Conservation (phyloP, 2,888 invertebrate species). For the Lissocephala sabroskyi region DNA sequence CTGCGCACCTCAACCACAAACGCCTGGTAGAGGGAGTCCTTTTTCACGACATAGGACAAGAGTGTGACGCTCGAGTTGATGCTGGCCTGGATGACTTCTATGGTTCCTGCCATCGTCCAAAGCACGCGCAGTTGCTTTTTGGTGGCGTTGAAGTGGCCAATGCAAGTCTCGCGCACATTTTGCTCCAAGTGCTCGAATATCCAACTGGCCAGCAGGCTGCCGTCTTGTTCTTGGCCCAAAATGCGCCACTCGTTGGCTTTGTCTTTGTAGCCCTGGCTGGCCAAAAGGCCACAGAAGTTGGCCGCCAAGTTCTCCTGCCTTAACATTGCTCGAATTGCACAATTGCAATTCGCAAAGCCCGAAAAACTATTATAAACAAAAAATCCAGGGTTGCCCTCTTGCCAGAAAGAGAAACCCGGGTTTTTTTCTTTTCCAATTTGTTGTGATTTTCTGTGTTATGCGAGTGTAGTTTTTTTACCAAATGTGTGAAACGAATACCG, state of each 20-base stretch:
- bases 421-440: too few species aligned
- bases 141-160: constrained; percentile 78
- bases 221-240: constrained; percentile 86
- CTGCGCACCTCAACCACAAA: constrained; percentile 76
- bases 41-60: constrained; percentile 80
- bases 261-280: constrained; percentile 50
- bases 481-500: too few species aligned
- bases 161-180: constrained; percentile 70
- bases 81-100: constrained; percentile 86
- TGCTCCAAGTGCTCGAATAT: constrained; percentile 70
- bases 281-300: constrained; percentile 71
- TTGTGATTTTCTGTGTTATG: too few species aligned
- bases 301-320: constrained; percentile 72
- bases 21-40: constrained; percentile 76
- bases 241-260: constrained; percentile 85
- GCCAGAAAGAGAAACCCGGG: too few species aligned
- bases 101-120: constrained; percentile 75
- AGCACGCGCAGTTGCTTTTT: constrained; percentile 77
- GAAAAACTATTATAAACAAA: too few species aligned
- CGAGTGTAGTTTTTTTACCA: too few species aligned
- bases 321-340: constrained; percentile 54
- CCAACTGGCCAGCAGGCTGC: constrained; percentile 82
- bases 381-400: too few species aligned
- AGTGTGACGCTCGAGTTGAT: constrained; percentile 80
- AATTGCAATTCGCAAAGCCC: too few species aligned